Base-by-base conservation (phyloP, 2,113 vertebrate genomes). In the Gambusia holbrooki region DNA sequence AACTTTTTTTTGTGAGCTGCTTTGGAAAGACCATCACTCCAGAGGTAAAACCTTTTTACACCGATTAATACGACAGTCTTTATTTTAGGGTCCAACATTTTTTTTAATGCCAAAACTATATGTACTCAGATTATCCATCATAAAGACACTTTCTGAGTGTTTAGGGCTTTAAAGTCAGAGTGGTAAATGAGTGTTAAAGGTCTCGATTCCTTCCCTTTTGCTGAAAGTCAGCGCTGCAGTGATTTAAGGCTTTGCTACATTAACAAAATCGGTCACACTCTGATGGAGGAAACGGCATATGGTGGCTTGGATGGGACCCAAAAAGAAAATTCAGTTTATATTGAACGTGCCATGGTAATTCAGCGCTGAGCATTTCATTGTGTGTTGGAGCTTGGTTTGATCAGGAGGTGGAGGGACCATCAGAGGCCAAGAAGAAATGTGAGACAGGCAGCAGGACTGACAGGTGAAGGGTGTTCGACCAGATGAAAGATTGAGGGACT, bases 191-290 rank as follows among this genome's bases (percentile, higher is more conserved):
- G 73, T 88, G 82, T 75, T 77, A 83, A 79, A 82, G 83, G 77
- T 77, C 69, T 78, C 48, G 84, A 85, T 87, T 79, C 35, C 25
- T 40, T 35, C 48, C 28, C 30, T 10, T 58, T 58, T 33, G 51
- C 62, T 83, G 61, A 87, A 54, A 77, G 82, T 78, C 79, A 73
- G 79, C 4, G 48, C 72, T 76, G 69, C 14, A 1, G 71, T 90
- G 89, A 92, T 93, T 91, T 90, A 92, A 82, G 79, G 85, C 87
- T 86, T 87, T 91, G 76, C 85, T 89, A 87, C 89, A 87, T 90
- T 91, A 92, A 84, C 85, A 77, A 81, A 91, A 91, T 93, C 92
- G 70, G 92, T 93, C 91, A 90, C 67, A 88, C 86, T 90, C 66
- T 15, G 78, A 35, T 70, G 77, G 71, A 65, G 76, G 75, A 84